Percentiles rank a stretch among this genome's conserved stretches.
phyloP scores from a whole-genome alignment of 2,888 invertebrate species.

The Cactoblastis cactorum region DNA sequence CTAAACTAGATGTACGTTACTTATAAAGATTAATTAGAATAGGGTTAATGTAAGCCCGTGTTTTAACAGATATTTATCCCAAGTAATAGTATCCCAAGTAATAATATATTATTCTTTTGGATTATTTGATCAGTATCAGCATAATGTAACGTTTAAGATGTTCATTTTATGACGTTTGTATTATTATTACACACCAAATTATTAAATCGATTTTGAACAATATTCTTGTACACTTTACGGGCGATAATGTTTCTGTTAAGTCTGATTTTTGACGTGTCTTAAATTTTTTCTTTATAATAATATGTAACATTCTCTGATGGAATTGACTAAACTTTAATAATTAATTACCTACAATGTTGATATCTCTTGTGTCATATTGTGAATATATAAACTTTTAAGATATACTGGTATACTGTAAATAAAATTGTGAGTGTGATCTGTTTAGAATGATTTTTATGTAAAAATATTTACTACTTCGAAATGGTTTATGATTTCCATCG shows the following conservation, averaged over 20 bases:
- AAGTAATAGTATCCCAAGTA: too few species aligned
- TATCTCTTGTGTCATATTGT: background rate
- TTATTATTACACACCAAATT: too few species aligned
- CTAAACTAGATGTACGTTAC: conserved; percentile 1
- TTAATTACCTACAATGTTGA: conserved; percentile 13
- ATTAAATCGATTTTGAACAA: too few species aligned
- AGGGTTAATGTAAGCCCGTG: background rate
- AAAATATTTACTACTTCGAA: background rate
- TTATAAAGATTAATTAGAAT: background rate
- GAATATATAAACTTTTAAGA: background rate
- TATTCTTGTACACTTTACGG: too few species aligned
- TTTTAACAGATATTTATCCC: background rate
- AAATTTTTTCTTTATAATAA: conserved; percentile 13
- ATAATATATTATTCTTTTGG: too few species aligned
- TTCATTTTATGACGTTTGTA: too few species aligned
- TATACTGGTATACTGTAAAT: conserved; percentile 5
- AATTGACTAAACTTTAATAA: conserved; percentile 21
- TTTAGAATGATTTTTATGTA: background rate
- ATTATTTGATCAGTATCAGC: too few species aligned
- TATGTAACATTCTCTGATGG: conserved; percentile 19
- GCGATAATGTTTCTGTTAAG: background rate
- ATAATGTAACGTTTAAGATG: too few species aligned
- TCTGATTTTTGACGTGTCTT: background rate
- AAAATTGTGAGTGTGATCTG: background rate
- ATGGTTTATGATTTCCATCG: background rate